Percentiles rank a stretch among this genome's conserved stretches.
Conservation (phyloP, 2,113 vertebrate genomes). For the Scomber scombrus region DNA sequence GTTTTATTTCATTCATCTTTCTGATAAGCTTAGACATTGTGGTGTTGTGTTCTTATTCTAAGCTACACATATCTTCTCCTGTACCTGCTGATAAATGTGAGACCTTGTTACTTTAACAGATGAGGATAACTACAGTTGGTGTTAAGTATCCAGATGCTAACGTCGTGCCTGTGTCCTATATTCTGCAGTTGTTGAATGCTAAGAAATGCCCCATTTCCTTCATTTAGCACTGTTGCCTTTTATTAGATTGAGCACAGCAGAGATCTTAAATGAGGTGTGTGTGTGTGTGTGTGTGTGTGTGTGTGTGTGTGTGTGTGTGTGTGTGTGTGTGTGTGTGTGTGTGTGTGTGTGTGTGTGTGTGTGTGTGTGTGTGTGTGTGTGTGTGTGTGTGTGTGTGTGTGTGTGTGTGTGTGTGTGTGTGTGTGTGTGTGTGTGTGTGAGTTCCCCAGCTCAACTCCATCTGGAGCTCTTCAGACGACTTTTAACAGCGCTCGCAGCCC, state of each 20-base stretch:
- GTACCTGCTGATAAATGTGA: background rate
- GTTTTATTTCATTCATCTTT: background rate
- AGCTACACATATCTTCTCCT: background rate
- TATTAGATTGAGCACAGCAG: constrained; percentile 37
- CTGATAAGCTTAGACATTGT: background rate
- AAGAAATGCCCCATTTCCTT: constrained; percentile 15
- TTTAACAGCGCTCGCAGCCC: background rate
- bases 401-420: background rate
- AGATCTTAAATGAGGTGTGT: constrained; percentile 30
- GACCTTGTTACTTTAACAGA: background rate
- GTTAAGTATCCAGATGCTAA: constrained; percentile 1
- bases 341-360: background rate
- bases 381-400: background rate
- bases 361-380: background rate
- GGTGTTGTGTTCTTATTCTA: background rate
- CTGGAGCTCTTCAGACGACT: background rate
- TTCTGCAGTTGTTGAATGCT: background rate
- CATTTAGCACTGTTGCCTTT: constrained; percentile 14
- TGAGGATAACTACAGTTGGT: background rate
- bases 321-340: background rate
- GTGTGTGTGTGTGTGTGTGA: background rate
- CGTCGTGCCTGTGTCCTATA: background rate
- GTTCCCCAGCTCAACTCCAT: background rate
- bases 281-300: background rate
- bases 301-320: background rate